phyloP scores from a whole-genome alignment of 2,113 vertebrate species.

The Lepus europaeus region DNA sequence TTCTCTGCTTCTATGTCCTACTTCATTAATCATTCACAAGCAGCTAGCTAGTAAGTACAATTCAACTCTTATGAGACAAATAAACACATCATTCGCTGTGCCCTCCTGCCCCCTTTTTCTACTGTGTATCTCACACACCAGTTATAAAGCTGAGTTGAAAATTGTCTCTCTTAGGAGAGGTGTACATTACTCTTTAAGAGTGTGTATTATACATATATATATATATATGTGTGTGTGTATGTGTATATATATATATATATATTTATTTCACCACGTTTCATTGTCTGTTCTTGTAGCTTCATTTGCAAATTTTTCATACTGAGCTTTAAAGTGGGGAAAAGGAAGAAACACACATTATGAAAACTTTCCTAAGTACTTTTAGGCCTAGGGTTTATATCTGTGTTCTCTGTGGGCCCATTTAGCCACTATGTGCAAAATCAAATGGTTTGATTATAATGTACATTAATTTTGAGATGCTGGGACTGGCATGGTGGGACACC shows the following conservation, averaged over 20 bases:
- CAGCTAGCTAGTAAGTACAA: conserved; percentile 36
- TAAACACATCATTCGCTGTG: neutral
- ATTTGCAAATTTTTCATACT: neutral
- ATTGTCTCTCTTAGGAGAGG: neutral
- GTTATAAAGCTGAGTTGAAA: neutral
- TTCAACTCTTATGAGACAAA: neutral
- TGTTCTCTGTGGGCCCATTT: neutral
- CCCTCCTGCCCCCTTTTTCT: neutral
- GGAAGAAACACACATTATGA: neutral
- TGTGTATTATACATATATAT: no score
- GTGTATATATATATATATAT: neutral
- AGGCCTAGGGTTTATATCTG: neutral
- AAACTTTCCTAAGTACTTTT: neutral
- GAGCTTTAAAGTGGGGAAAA: neutral
- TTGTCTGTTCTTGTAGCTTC: conserved; percentile 4
- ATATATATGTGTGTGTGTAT: no score
- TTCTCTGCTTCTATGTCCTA: neutral
- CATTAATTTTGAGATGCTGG: neutral
- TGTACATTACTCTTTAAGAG: neutral
- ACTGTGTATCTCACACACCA: neutral
- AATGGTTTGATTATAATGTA: neutral
- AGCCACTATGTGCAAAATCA: neutral
- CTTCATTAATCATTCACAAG: conserved; percentile 68
- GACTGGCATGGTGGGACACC: no score
- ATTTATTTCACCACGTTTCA: neutral